phyloP scores from a whole-genome alignment of 2,888 invertebrate genomes.

The Rhagonycha lutea region DNA sequence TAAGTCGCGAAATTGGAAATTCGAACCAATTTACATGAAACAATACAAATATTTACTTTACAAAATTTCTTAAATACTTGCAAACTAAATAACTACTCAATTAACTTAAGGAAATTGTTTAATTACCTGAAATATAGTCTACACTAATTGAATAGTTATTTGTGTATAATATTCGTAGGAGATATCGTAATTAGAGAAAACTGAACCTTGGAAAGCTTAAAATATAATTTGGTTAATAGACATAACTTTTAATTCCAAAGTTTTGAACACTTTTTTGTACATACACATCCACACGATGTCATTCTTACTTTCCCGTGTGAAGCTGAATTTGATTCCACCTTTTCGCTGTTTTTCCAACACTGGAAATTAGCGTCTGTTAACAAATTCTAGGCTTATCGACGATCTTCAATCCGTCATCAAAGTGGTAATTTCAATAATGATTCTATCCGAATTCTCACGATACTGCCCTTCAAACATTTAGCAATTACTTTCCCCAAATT shows the following conservation, averaged over 20 bases:
- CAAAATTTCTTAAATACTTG: conserved; percentile 13
- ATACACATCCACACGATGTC: no score
- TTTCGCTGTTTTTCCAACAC: no score
- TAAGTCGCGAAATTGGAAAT: not conserved
- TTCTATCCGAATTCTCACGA: not conserved
- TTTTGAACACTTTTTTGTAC: no score
- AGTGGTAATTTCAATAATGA: not conserved
- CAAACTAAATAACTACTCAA: not conserved
- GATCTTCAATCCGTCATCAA: not conserved
- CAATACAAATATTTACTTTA: conserved; percentile 20
- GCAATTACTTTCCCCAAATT: not conserved
- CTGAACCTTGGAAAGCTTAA: no score
- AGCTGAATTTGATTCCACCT: no score
- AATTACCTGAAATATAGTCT: conserved; percentile 7
- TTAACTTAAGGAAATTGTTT: conserved; percentile 12
- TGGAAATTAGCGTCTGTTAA: no score
- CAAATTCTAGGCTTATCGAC: not conserved
- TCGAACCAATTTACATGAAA: conserved; percentile 24
- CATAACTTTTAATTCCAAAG: no score
- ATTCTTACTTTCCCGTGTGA: no score
- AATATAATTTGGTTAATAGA: no score
- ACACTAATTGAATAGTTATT: conserved; percentile 5
- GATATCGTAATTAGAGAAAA: not conserved
- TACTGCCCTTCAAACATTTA: no score
- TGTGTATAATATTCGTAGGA: not conserved